Evolutionary conservation across 2,113 vertebrate genomes (phyloP).

Genomic region (Pomatorhinus ruficollis): DNA sequence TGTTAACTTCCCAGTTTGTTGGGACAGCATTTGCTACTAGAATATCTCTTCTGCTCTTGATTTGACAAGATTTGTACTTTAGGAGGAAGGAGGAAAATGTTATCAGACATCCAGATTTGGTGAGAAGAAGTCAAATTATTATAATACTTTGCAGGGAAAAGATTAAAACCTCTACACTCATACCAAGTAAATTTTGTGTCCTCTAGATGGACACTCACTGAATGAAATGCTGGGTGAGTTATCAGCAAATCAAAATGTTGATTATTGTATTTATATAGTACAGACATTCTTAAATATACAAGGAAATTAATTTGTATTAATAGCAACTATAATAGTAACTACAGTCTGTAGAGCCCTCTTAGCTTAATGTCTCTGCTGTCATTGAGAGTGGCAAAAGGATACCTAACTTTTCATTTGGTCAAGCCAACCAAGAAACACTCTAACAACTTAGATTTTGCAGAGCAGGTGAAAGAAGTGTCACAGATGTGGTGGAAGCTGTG

Average conservation of each 20-base stretch:
- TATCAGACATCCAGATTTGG: background rate
- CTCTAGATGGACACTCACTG: background rate
- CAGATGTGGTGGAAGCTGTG: background rate
- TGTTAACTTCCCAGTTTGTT: background rate
- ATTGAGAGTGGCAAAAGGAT: background rate
- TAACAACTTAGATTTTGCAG: background rate
- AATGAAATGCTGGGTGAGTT: background rate
- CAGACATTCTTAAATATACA: background rate
- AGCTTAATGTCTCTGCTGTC: background rate
- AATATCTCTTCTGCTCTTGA: background rate
- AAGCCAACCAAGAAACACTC: background rate
- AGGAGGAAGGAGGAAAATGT: background rate
- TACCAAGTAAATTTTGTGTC: background rate
- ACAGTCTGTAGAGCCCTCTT: background rate
- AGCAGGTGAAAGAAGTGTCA: background rate
- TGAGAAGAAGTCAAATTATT: background rate
- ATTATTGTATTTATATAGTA: background rate
- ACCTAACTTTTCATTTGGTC: background rate
- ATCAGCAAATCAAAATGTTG: background rate
- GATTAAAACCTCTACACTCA: background rate
- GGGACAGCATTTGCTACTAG: background rate
- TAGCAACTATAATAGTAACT: background rate
- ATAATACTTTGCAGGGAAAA: background rate
- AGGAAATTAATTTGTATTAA: background rate
- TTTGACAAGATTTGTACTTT: background rate